A percentile compares a stretch with the other conserved stretches of the same genome.
Conservation (phyloP, 2,797 vertebrate genomes). For the Pitangus sulphuratus region DNA sequence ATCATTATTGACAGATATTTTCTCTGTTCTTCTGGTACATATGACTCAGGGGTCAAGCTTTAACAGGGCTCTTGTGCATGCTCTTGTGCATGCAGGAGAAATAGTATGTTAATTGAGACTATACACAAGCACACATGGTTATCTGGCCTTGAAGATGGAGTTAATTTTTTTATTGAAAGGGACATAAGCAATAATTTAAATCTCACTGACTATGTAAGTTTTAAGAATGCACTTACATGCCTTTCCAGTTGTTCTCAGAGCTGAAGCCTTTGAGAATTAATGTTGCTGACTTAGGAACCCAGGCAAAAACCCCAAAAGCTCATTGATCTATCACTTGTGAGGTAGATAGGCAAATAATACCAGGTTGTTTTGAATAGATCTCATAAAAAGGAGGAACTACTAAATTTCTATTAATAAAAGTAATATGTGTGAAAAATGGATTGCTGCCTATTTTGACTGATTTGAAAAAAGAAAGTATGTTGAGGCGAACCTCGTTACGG, state of each 20-base stretch:
- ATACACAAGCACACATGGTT: rapidly evolving
- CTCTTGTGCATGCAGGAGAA: not conserved
- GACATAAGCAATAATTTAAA: not conserved
- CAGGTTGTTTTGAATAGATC: not conserved
- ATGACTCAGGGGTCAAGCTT: not conserved
- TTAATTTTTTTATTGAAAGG: not conserved
- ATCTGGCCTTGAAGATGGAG: not conserved
- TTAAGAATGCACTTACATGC: not conserved
- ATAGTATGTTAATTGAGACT: not conserved
- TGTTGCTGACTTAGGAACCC: not conserved
- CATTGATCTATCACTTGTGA: not conserved
- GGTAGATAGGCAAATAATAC: not conserved
- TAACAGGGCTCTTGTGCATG: not conserved
- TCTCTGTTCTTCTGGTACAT: not conserved
- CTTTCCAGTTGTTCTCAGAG: not conserved
- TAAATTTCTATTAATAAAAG: not conserved
- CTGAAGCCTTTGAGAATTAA: not conserved
- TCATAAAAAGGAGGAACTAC: not conserved
- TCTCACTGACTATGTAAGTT: not conserved
- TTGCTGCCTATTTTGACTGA: not conserved
- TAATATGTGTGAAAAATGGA: not conserved
- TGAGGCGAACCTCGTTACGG: conserved; percentile 2
- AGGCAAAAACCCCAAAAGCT: not conserved
- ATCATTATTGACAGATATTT: not conserved
- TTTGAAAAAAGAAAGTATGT: not conserved